Evolutionary conservation across 2,113 vertebrate genomes (phyloP).

Genomic region (Gopherus evgoodei): DNA sequence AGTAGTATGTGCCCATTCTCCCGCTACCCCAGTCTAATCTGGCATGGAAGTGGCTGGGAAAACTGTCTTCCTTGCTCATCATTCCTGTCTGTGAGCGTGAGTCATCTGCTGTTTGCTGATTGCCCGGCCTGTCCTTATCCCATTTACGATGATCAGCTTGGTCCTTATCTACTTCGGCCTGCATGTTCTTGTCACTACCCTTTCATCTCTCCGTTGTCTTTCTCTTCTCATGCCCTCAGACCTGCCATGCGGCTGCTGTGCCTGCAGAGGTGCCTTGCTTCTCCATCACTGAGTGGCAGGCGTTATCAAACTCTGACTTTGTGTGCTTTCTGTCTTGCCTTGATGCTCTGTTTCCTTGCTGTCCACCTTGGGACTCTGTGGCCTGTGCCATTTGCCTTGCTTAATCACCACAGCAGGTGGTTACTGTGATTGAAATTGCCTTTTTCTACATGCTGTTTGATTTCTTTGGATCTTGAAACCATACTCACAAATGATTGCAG

Average conservation of each 20-base stretch:
- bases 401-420: constrained; percentile 25
- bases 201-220: not conserved
- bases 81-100: not conserved
- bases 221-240: not conserved
- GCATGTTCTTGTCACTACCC: not conserved
- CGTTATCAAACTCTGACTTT: not conserved
- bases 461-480: constrained; percentile 32
- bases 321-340: not conserved
- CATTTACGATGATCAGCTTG: constrained; percentile 10
- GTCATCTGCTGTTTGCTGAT: not conserved
- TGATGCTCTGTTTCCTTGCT: not conserved
- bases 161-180: not conserved
- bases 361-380: not conserved
- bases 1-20: not conserved
- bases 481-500: not conserved
- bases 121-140: not conserved
- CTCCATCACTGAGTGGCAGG: too few species aligned
- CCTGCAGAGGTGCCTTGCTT: not conserved
- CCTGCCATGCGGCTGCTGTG: not conserved
- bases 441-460: constrained; percentile 21
- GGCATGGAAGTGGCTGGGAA: not conserved
- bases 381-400: not conserved
- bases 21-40: not conserved
- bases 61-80: not conserved
- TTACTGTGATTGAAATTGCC: constrained; percentile 25